A percentile compares a stretch with the other conserved stretches of the same genome.
These are phyloP conservation scores for Podilymbus podiceps DNA, from an alignment of 2,113 vertebrate genomes.

Conservation along the genomic window DNA sequence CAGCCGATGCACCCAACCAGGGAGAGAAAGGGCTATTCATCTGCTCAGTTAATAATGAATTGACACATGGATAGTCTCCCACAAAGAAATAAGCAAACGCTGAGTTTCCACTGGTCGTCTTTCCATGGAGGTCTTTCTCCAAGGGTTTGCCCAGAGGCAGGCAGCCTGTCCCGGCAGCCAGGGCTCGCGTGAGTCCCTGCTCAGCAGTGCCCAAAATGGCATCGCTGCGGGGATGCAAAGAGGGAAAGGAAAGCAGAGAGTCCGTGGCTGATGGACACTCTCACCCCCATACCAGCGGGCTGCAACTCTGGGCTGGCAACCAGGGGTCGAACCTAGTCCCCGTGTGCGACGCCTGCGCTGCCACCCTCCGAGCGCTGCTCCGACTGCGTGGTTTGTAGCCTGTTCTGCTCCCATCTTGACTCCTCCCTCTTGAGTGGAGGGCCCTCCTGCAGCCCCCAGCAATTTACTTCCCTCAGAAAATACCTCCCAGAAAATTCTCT, in stretches of 20 bases:
- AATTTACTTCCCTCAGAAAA: not conserved
- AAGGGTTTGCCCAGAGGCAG: not conserved
- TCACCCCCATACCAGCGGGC: rapidly evolving
- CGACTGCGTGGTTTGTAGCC: not conserved
- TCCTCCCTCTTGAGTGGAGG: not conserved
- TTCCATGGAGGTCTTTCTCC: not conserved
- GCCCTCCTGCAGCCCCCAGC: not conserved
- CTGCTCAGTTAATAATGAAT: not conserved
- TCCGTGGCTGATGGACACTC: not conserved
- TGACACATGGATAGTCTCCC: not conserved
- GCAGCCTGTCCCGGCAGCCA: not conserved
- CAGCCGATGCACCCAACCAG: not conserved
- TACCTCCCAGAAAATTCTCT: not conserved
- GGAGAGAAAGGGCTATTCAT: not conserved
- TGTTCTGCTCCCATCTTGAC: not conserved
- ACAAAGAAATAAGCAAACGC: not conserved
- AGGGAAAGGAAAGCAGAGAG: not conserved
- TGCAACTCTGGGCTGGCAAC: not conserved
- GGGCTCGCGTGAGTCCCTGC: not conserved
- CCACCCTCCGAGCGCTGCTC: rapidly evolving
- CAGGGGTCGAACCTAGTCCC: not conserved
- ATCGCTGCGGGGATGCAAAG: rapidly evolving
- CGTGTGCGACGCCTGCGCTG: rapidly evolving
- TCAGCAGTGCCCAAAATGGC: rapidly evolving
- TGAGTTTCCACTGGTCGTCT: not conserved